Conservation (phyloP, 1,140 invertebrate species). For the Linepithema humile region DNA sequence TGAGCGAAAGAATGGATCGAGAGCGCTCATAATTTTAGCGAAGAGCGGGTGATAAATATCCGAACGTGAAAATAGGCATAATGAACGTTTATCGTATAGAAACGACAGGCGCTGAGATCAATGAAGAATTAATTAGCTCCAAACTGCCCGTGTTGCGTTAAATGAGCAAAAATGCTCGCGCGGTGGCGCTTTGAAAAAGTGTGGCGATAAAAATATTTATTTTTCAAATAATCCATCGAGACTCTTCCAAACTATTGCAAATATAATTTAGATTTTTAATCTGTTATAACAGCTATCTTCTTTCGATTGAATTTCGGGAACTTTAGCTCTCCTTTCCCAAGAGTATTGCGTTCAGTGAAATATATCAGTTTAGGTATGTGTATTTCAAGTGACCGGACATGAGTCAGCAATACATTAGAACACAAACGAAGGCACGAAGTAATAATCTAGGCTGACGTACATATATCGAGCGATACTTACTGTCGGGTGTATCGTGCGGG, state of each 20-base stretch:
- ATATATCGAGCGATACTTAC: constrained; percentile 31
- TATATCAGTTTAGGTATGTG: constrained; percentile 21
- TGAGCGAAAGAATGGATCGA: constrained; percentile 40
- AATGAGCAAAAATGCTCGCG: no score
- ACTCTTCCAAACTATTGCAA: no score
- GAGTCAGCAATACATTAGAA: constrained; percentile 47
- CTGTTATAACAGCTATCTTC: no score
- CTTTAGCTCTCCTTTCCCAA: no score
- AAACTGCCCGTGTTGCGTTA: no score
- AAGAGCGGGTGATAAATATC: neutral
- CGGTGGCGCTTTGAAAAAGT: no score
- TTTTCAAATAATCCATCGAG: no score
- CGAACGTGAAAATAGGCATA: neutral
- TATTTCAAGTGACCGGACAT: constrained; percentile 35
- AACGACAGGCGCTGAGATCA: neutral
- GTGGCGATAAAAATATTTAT: no score
- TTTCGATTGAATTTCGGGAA: no score
- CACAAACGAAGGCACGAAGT: constrained; percentile 6
- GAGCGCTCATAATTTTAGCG: neutral
- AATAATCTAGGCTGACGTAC: constrained; percentile 36
- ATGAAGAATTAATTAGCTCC: neutral
- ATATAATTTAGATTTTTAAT: neutral
- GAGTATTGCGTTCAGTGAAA: neutral
- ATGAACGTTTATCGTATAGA: neutral
- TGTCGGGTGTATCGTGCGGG: constrained; percentile 25